phyloP scores from a whole-genome alignment of 2,797 vertebrate species.

The Orientallactaga sibirica region DNA sequence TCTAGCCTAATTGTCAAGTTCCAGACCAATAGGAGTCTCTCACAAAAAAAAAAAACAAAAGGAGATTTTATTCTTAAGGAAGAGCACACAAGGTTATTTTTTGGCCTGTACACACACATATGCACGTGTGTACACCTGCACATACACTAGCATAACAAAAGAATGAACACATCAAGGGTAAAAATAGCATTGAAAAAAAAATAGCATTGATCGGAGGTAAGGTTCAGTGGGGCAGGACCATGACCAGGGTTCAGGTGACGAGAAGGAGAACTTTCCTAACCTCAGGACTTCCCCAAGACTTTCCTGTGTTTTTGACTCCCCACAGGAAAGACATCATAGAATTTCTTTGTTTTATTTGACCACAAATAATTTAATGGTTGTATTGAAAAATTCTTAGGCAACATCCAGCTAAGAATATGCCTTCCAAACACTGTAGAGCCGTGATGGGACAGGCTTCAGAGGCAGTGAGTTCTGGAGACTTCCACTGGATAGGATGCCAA shows the following conservation, averaged over 20 bases:
- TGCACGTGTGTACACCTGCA: no score
- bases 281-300: neutral
- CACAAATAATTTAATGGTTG: neutral
- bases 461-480: neutral
- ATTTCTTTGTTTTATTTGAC: neutral
- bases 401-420: neutral
- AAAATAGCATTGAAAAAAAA: neutral
- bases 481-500: neutral
- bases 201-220: neutral
- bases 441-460: neutral
- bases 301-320: neutral
- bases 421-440: neutral
- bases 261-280: neutral
- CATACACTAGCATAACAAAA: no score
- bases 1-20: no score
- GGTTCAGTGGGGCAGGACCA: neutral
- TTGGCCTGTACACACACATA: no score
- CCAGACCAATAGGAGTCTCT: no score
- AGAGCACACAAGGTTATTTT: no score
- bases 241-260: neutral
- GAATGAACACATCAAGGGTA: neutral
- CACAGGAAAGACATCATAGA: neutral
- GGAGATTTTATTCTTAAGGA: no score
- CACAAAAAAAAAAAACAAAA: no score
- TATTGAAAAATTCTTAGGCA: constrained; percentile 5